These are phyloP conservation scores for Eucidaris tribuloides DNA, from an alignment of 35 echinoderm and acorn worm genomes.

Conservation along the genomic window DNA sequence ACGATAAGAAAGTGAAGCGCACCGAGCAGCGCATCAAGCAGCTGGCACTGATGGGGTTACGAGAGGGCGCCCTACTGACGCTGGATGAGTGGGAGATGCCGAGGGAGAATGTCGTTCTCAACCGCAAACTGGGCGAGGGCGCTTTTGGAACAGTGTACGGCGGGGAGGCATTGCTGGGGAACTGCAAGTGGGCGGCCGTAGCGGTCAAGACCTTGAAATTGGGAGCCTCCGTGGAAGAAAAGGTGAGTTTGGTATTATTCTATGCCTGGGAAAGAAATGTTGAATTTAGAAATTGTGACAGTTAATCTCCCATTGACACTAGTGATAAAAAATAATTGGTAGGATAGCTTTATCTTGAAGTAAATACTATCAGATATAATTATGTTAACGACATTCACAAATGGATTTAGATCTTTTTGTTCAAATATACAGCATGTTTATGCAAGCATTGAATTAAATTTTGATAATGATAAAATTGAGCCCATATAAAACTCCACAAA, in stretches of 20 bases:
- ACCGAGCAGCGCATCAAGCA: constrained; percentile 79
- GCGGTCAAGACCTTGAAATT: constrained; percentile 90
- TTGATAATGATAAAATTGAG: no score
- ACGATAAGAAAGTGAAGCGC: constrained; percentile 78
- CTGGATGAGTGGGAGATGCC: constrained; percentile 91
- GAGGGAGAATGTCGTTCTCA: constrained; percentile 75
- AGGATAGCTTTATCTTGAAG: no score
- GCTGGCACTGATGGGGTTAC: constrained; percentile 60
- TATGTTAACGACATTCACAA: no score
- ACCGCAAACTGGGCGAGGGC: constrained; percentile 88
- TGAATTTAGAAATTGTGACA: no score
- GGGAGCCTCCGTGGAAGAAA: constrained; percentile 84
- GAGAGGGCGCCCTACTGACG: constrained; percentile 41
- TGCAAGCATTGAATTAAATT: no score
- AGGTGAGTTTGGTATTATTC: constrained; percentile 36
- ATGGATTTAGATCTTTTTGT: no score
- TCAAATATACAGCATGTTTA: no score
- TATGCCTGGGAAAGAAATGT: neutral
- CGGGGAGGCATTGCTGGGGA: constrained; percentile 70
- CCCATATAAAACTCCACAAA: no score
- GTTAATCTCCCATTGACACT: no score
- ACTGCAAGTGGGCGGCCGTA: constrained; percentile 67
- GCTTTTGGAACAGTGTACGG: constrained; percentile 96
- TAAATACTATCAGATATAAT: no score
- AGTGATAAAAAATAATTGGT: no score